Conservation (phyloP, 2,888 invertebrate species). For the Agonopterix alstromeriana region DNA sequence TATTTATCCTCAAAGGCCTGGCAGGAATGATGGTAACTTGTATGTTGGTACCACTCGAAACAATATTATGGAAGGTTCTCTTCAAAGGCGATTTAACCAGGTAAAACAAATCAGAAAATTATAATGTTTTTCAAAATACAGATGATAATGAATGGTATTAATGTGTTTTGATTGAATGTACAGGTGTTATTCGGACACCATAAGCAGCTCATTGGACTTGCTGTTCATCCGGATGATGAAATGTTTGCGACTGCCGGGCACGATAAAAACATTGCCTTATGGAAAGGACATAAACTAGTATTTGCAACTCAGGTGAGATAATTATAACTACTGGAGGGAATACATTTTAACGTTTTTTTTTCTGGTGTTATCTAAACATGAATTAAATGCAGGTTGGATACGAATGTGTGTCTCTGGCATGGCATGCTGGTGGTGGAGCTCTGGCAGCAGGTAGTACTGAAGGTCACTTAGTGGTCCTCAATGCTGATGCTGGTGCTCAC, state of each 20-base stretch:
- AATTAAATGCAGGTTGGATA: constrained; percentile 79
- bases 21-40: constrained; percentile 91
- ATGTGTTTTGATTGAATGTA: constrained; percentile 6
- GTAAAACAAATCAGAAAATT: constrained; percentile 44
- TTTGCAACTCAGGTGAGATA: constrained; percentile 87
- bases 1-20: constrained; percentile 91
- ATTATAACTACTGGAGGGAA: too few relatives aligned
- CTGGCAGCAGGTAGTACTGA: constrained; percentile 93
- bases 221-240: constrained; percentile 93
- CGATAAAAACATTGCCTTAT: constrained; percentile 92
- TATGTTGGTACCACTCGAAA: constrained; percentile 94
- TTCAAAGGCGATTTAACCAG: constrained; percentile 91
- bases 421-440: constrained; percentile 92
- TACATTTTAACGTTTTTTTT: too few relatives aligned
- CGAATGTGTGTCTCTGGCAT: constrained; percentile 91
- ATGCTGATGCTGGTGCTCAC: constrained; percentile 90
- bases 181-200: constrained; percentile 92
- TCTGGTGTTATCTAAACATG: neutral
- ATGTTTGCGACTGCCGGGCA: constrained; percentile 94
- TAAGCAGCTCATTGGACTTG: constrained; percentile 90
- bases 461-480: constrained; percentile 90
- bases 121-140: neutral
- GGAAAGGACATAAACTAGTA: constrained; percentile 91
- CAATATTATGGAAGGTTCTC: constrained; percentile 92
- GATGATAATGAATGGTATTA: neutral